Evolutionary conservation across 2,888 invertebrate species (phyloP).

Genomic region (Andrena flavipes): DNA sequence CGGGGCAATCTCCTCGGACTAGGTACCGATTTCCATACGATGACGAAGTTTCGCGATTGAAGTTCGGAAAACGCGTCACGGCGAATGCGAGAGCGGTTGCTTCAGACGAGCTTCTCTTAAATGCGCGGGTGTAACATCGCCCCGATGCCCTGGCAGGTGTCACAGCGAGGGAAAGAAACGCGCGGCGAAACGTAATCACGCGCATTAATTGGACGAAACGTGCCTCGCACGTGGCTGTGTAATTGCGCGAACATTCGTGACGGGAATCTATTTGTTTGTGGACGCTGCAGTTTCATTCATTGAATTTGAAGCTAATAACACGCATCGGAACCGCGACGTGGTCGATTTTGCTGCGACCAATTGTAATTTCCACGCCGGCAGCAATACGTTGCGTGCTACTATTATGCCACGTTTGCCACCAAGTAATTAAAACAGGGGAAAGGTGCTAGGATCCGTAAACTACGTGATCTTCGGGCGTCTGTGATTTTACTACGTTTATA

Average conservation of each 20-base stretch:
- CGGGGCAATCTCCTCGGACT: slow-evolving; percentile 46
- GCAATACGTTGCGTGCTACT: slow-evolving; percentile 9
- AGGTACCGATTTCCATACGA: slow-evolving; percentile 35
- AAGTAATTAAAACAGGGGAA: slow-evolving; percentile 39
- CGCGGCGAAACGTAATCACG: not conserved
- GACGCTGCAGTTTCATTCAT: slow-evolving; percentile 60
- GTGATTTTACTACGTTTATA: not conserved
- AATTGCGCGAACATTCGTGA: slow-evolving; percentile 55
- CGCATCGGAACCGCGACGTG: slow-evolving; percentile 32
- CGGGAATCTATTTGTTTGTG: slow-evolving; percentile 58
- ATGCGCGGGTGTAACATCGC: not conserved
- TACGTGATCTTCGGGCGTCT: slow-evolving; percentile 6
- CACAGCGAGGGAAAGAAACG: not conserved
- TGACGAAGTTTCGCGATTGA: slow-evolving; percentile 25
- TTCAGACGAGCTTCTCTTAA: not conserved
- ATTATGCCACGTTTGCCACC: not conserved
- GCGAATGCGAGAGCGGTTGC: slow-evolving; percentile 27
- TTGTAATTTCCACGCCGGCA: slow-evolving; percentile 26
- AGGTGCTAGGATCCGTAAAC: slow-evolving; percentile 15
- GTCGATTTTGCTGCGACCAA: slow-evolving; percentile 42
- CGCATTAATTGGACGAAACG: slow-evolving; percentile 51
- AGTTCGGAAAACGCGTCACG: not conserved
- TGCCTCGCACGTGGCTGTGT: slow-evolving; percentile 18
- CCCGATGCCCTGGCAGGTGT: not conserved
- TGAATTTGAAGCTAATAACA: slow-evolving; percentile 64